phyloP scores from a whole-genome alignment of 2,113 vertebrate species.

The Amphiprion ocellaris region DNA sequence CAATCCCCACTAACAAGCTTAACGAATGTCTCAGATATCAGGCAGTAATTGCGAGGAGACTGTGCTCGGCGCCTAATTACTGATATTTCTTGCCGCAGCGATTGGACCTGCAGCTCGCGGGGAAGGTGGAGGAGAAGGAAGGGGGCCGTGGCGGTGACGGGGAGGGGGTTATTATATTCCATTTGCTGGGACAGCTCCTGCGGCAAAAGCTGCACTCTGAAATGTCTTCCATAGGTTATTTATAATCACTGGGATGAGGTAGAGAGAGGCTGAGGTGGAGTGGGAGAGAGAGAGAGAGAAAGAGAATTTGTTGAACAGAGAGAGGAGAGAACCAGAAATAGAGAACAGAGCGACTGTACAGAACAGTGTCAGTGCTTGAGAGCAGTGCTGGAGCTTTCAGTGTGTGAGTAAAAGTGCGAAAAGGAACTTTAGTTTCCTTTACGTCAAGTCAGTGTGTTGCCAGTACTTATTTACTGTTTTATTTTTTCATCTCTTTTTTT shows the following conservation, averaged over 20 bases:
- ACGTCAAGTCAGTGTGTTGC: no score
- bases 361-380: background rate
- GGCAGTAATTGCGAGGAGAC: slow-evolving; percentile 69
- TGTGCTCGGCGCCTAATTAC: slow-evolving; percentile 71
- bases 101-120: slow-evolving; percentile 57
- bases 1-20: slow-evolving; percentile 72
- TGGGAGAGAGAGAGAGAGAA: slow-evolving; percentile 17
- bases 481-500: no score
- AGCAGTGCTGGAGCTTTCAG: no score
- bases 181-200: slow-evolving; percentile 68
- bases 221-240: slow-evolving; percentile 72
- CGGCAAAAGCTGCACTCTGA: slow-evolving; percentile 52
- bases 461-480: no score
- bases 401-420: no score
- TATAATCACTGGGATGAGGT: slow-evolving; percentile 61
- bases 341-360: background rate
- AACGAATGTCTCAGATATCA: slow-evolving; percentile 68
- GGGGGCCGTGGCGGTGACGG: background rate
- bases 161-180: slow-evolving; percentile 61
- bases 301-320: slow-evolving; percentile 17
- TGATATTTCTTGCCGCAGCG: slow-evolving; percentile 65
- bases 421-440: no score
- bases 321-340: slow-evolving; percentile 10
- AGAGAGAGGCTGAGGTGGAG: slow-evolving; percentile 31
- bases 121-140: background rate